Evolutionary conservation across 2,888 invertebrate genomes (phyloP).

Genomic region (Habrosyne pyritoides): DNA sequence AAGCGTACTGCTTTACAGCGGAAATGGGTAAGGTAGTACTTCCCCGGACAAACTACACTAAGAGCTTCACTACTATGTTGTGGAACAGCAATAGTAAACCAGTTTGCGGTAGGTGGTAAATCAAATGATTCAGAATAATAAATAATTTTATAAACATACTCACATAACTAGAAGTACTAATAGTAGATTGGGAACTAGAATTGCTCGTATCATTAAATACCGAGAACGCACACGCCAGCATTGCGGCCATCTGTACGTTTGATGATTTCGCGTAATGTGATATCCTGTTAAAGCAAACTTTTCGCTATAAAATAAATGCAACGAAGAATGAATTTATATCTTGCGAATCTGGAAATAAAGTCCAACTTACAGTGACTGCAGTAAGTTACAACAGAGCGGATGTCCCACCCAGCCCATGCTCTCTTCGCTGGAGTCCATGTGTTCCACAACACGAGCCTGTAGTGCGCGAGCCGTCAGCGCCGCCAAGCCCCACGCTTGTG

Average conservation of each 20-base stretch:
- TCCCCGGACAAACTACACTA: too few species aligned
- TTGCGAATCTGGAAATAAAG: slow-evolving; percentile 2
- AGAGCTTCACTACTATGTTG: too few species aligned
- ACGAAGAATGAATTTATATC: background rate
- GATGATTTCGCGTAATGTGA: slow-evolving; percentile 90
- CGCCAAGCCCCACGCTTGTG: slow-evolving; percentile 94
- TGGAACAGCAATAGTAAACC: too few species aligned
- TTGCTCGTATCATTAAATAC: slow-evolving; percentile 83
- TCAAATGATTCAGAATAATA: too few species aligned
- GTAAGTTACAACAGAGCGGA: slow-evolving; percentile 93
- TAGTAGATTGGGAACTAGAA: slow-evolving; percentile 83
- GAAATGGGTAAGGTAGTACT: too few species aligned
- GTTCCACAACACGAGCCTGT: slow-evolving; percentile 60
- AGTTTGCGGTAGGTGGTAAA: too few species aligned
- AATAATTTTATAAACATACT: slow-evolving; percentile 45
- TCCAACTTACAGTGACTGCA: slow-evolving; percentile 91
- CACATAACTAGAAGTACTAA: slow-evolving; percentile 74
- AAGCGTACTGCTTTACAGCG: too few species aligned
- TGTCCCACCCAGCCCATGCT: slow-evolving; percentile 91
- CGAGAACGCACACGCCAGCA: slow-evolving; percentile 95
- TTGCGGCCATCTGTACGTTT: slow-evolving; percentile 97
- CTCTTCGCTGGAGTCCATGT: slow-evolving; percentile 83
- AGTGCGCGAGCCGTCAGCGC: slow-evolving; percentile 86
- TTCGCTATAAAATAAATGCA: background rate
- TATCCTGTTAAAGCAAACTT: slow-evolving; percentile 81